Evolutionary conservation across 2,888 invertebrate species (phyloP).

Genomic region (Tholera decimalis): DNA sequence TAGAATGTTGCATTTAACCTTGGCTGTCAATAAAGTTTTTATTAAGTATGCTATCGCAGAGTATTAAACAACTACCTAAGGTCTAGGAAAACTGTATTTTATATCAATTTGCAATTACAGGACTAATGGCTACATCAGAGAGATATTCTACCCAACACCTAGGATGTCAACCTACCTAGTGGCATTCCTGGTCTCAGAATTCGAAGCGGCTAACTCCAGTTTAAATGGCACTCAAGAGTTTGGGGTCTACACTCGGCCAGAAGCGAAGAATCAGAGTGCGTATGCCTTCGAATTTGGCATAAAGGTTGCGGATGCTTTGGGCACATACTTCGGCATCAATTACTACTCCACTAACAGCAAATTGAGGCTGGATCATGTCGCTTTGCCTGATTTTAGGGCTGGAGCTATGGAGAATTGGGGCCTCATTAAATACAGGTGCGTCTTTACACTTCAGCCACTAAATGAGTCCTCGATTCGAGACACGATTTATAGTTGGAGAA

Average conservation of each 20-base stretch:
- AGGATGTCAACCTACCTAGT: slow-evolving; percentile 96
- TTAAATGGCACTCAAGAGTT: slow-evolving; percentile 79
- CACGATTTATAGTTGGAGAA: no score
- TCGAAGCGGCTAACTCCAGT: slow-evolving; percentile 81
- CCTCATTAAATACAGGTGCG: slow-evolving; percentile 94
- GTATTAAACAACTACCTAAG: no score
- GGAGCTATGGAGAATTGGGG: slow-evolving; percentile 99
- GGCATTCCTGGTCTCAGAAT: slow-evolving; percentile 96
- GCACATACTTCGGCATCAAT: slow-evolving; percentile 91
- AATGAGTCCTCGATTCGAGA: no score
- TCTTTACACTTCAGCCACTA: no score
- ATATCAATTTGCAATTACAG: slow-evolving; percentile 74
- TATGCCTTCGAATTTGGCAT: slow-evolving; percentile 93
- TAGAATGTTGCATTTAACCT: no score
- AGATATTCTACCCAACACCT: slow-evolving; percentile 92
- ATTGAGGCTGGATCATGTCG: slow-evolving; percentile 96
- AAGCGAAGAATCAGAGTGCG: slow-evolving; percentile 92
- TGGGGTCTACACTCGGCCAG: slow-evolving; percentile 93
- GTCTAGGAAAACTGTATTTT: no score
- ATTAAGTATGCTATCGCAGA: no score
- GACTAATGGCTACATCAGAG: slow-evolving; percentile 91
- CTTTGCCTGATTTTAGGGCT: slow-evolving; percentile 95
- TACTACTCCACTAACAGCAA: slow-evolving; percentile 90
- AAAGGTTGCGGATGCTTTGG: slow-evolving; percentile 87
- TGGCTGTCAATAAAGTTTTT: no score